Conservation (phyloP, 2,888 invertebrate genomes). For the Blastobasis lacticolella region DNA sequence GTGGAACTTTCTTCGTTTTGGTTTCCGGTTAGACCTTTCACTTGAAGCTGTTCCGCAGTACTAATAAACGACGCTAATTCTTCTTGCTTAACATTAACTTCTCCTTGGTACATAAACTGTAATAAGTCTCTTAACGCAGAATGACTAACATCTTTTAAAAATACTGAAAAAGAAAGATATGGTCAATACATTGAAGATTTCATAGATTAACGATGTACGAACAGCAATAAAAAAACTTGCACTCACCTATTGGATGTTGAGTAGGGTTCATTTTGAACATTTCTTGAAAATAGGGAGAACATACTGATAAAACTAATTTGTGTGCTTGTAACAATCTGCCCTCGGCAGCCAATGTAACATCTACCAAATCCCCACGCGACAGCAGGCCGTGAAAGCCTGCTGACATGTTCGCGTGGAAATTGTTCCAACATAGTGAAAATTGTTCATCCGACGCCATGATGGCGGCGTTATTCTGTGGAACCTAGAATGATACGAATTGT, state of each 20-base stretch:
- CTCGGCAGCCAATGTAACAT: conserved; percentile 81
- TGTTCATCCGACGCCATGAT: conserved; percentile 83
- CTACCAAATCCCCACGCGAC: conserved; percentile 80
- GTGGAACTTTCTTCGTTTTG: conserved; percentile 75
- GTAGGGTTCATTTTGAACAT: conserved; percentile 82
- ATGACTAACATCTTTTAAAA: conserved; percentile 81
- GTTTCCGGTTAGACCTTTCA: conserved; percentile 80
- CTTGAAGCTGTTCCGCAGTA: conserved; percentile 82
- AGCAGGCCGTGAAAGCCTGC: conserved; percentile 82
- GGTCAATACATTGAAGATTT: conserved; percentile 6
- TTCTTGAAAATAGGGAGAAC: conserved; percentile 83
- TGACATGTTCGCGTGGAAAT: conserved; percentile 82
- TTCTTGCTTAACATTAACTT: conserved; percentile 82
- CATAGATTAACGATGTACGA: too few species aligned
- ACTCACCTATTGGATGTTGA: conserved; percentile 79
- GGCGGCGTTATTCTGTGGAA: conserved; percentile 56
- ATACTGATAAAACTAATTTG: conserved; percentile 81
- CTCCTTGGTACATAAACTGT: conserved; percentile 83
- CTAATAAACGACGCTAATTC: conserved; percentile 81
- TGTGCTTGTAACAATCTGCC: conserved; percentile 81
- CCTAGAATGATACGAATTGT: conserved; percentile 31
- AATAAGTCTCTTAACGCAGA: conserved; percentile 80
- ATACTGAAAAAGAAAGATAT: conserved; percentile 67
- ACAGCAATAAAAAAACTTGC: background rate
- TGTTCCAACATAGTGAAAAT: conserved; percentile 84